phyloP scores from a whole-genome alignment of 2,797 vertebrate genomes.

The Somateria mollissima region DNA sequence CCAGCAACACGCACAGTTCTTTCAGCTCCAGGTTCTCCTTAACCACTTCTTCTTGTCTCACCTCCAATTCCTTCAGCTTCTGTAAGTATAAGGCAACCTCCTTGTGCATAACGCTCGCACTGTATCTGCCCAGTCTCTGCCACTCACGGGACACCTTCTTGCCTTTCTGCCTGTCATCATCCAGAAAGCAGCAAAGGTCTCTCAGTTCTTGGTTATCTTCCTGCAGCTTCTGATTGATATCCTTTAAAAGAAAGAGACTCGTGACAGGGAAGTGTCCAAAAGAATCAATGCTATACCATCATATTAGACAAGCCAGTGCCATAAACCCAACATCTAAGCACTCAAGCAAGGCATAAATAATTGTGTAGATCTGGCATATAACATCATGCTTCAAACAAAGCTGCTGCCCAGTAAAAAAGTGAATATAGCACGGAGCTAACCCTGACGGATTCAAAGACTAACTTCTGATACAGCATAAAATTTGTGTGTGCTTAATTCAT shows the following conservation, averaged over 20 bases:
- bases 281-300: not conserved
- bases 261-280: not conserved
- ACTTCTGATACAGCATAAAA: not conserved
- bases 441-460: not conserved
- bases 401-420: not conserved
- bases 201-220: conserved; percentile 97
- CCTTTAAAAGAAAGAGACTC: conserved; percentile 80
- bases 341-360: not conserved
- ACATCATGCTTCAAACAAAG: not conserved
- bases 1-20: conserved; percentile 92
- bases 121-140: conserved; percentile 94
- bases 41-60: conserved; percentile 90
- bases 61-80: conserved; percentile 93
- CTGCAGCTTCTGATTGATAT: conserved; percentile 96
- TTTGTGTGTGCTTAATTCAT: not conserved
- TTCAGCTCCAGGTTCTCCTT: conserved; percentile 94
- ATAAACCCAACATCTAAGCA: not conserved
- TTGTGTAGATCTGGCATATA: not conserved
- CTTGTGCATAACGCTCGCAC: conserved; percentile 91
- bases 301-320: not conserved
- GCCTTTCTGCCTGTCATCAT: conserved; percentile 96
- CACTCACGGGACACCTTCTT: conserved; percentile 94
- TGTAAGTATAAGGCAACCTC: conserved; percentile 93
- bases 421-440: not conserved
- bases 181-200: conserved; percentile 96